Conservation (phyloP, 2,113 vertebrate genomes). For the Ariopsis seemanni region DNA sequence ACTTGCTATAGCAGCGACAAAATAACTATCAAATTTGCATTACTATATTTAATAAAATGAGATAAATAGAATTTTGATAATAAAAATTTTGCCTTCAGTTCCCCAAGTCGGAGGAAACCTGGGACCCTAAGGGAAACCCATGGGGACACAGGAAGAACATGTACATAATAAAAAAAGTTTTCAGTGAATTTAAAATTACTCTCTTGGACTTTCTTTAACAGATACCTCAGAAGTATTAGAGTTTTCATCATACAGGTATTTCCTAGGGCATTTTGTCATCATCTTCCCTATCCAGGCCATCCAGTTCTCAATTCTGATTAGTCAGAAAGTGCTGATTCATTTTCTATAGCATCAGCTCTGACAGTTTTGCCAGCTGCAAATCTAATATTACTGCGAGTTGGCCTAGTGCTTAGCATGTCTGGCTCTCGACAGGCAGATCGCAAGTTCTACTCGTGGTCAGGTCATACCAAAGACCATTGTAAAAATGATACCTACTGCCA, state of each 20-base stretch:
- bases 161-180: background rate
- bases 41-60: too few species aligned
- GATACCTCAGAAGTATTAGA: background rate
- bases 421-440: too few species aligned
- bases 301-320: background rate
- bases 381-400: too few species aligned
- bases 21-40: too few species aligned
- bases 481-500: too few species aligned
- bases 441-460: too few species aligned
- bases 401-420: too few species aligned
- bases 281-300: background rate
- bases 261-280: too few species aligned
- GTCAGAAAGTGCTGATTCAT: background rate
- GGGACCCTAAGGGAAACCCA: background rate
- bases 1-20: too few species aligned
- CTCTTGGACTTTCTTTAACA: background rate
- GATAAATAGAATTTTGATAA: too few species aligned
- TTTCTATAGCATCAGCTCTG: background rate
- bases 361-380: background rate
- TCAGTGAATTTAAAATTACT: background rate
- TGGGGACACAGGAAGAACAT: background rate
- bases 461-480: too few species aligned
- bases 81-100: too few species aligned
- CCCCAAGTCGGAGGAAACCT: background rate
- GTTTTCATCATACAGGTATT: background rate